phyloP scores from a whole-genome alignment of 2,797 vertebrate genomes.

The Coluber constrictor region DNA sequence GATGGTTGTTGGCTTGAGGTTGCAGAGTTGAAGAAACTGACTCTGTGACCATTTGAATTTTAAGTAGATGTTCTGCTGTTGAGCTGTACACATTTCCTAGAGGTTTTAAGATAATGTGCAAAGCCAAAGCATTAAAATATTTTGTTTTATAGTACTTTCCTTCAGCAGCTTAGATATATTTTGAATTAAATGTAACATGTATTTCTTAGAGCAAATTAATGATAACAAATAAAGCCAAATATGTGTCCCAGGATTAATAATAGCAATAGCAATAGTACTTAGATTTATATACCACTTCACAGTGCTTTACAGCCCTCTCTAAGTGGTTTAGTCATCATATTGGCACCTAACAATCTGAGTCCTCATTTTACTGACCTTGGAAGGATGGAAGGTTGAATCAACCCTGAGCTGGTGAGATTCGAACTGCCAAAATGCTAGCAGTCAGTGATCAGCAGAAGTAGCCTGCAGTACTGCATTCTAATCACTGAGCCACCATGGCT shows the following conservation, averaged over 20 bases:
- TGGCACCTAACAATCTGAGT: too few relatives aligned
- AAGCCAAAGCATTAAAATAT: not conserved
- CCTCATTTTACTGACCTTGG: too few relatives aligned
- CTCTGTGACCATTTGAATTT: not conserved
- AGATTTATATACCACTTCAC: too few relatives aligned
- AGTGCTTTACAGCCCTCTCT: too few relatives aligned
- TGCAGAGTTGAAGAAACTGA: not conserved
- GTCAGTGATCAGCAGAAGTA: too few relatives aligned
- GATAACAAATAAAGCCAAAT: not conserved
- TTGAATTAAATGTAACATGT: not conserved
- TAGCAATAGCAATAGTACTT: too few relatives aligned
- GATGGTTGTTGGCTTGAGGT: not conserved
- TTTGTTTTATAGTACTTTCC: not conserved
- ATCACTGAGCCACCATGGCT: too few relatives aligned
- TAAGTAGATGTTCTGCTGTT: not conserved
- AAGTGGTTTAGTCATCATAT: too few relatives aligned
- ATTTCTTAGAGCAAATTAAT: not conserved
- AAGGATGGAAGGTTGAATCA: too few relatives aligned
- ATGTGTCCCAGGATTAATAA: not conserved
- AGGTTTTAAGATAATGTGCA: not conserved
- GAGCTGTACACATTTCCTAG: not conserved
- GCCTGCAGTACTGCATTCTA: too few relatives aligned
- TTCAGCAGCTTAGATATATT: not conserved
- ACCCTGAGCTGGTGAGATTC: too few relatives aligned
- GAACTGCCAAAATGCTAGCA: too few relatives aligned